These are phyloP conservation scores for Choloepus didactylus DNA, from an alignment of 2,797 vertebrate species.

Conservation along the genomic window DNA sequence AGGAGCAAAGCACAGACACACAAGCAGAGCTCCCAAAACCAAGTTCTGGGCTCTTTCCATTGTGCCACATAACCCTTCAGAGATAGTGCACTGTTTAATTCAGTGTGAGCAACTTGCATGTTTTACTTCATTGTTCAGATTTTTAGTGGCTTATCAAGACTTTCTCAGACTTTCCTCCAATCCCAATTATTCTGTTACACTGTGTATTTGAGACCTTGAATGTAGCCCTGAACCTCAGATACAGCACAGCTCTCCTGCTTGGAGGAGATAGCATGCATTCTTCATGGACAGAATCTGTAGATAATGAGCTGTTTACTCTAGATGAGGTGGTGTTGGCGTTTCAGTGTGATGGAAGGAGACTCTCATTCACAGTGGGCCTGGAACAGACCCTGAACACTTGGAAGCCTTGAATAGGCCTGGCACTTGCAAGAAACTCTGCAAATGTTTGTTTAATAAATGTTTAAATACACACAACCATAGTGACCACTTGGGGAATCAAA, in stretches of 20 bases:
- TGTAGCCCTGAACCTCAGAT: neutral
- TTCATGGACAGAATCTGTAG: neutral
- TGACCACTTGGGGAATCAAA: neutral
- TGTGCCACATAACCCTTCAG: neutral
- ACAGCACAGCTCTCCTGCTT: neutral
- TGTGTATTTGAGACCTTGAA: constrained; percentile 26
- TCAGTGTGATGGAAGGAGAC: neutral
- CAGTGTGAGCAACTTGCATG: neutral
- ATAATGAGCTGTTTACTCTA: neutral
- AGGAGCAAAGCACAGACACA: neutral
- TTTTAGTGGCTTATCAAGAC: neutral
- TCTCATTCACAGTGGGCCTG: neutral
- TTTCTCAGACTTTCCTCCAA: constrained; percentile 3
- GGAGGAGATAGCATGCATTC: neutral
- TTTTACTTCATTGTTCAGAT: neutral
- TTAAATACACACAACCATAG: neutral
- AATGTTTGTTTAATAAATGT: constrained; percentile 16
- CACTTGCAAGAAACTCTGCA: constrained; percentile 9
- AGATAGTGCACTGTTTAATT: neutral
- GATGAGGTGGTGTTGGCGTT: neutral
- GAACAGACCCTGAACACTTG: neutral
- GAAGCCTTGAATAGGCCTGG: neutral
- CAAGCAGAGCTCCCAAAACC: neutral
- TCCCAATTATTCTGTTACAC: neutral
- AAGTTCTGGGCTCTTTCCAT: neutral